Base-by-base conservation (phyloP, 2,888 invertebrate species). In the Drosophila vallismaia region DNA sequence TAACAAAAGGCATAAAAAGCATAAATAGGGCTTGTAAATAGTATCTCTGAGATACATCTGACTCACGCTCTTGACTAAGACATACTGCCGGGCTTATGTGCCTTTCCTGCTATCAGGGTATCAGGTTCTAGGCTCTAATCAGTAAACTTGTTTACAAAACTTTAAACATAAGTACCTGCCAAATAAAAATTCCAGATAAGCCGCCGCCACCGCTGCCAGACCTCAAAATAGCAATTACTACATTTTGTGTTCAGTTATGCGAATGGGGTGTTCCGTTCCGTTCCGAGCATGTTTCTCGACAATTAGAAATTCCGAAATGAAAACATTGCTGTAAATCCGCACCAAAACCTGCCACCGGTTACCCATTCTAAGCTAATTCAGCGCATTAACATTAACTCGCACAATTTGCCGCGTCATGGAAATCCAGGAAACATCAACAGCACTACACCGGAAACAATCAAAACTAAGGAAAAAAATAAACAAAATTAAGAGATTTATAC, bases 281-380 rank as follows among this genome's bases (percentile, higher is more conserved):
- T 14, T 26, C 44, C 2, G 12, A 10, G 80, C 81, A 76, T 78
- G 79, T 60, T 57, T 33, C 67, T 49, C 40, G 62, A 48, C 83
- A 83, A 82, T 81, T 86, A 86, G 71, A 71, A 63, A 38, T 14
- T 45, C 12, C 24, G n/a, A 63, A 56, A 62, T 68, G 54, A 56
- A 67, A 70, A 68, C 26, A 64, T 52, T 63, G 48, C 28, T 63
- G 55, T 26, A 50, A 53, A 45, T 50, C 42, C 24, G 19, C 29
- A 40, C 28, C 51, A 57, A 52, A 36, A 48, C 45, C 29, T 46
- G 42, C 64, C 48, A 51, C 66, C 56, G 42, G 57, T 12, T 63
- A 68, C 74, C 67, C 85, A 79, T 82, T 87, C 85, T 82, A 85
- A 82, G 82, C 76, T 79, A 83, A 83, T 83, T 83, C 72, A 85